Percentiles rank a stretch among this genome's conserved stretches.
Conservation (phyloP, 2,797 vertebrate genomes). For the Sebastolobus alascanus region DNA sequence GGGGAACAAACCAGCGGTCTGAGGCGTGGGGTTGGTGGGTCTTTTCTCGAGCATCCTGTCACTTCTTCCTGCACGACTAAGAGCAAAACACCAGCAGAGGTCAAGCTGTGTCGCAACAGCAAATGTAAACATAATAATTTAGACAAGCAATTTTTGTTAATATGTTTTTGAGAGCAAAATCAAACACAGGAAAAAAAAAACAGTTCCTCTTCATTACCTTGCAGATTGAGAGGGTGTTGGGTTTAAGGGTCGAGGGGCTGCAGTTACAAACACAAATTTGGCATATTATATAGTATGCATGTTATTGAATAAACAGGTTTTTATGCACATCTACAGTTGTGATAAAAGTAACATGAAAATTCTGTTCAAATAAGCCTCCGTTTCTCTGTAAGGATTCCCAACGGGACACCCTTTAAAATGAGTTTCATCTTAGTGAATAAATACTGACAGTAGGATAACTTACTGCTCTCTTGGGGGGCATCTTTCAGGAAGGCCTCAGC, state of each 20-base stretch:
- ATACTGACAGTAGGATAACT: slow-evolving; percentile 17
- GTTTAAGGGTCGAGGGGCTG: slow-evolving; percentile 62
- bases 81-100: slow-evolving; percentile 13
- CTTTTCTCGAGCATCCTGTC: slow-evolving; percentile 30
- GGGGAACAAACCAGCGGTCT: slow-evolving; percentile 55
- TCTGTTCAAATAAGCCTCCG: background rate
- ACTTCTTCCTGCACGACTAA: slow-evolving; percentile 51
- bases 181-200: background rate
- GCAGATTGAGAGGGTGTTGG: slow-evolving; percentile 62
- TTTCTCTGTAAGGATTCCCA: background rate
- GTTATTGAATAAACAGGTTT: background rate
- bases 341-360: background rate
- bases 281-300: background rate
- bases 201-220: slow-evolving; percentile 56
- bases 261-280: slow-evolving; percentile 27
- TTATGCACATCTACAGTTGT: background rate
- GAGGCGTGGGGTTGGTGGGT: slow-evolving; percentile 62
- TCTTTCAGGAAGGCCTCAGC: slow-evolving; percentile 41
- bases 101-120: background rate
- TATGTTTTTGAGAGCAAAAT: background rate
- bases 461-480: slow-evolving; percentile 50
- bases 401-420: slow-evolving; percentile 5
- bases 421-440: background rate
- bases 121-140: background rate
- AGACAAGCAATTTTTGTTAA: background rate